phyloP scores from a whole-genome alignment of 2,113 vertebrate species.

The Columba livia region DNA sequence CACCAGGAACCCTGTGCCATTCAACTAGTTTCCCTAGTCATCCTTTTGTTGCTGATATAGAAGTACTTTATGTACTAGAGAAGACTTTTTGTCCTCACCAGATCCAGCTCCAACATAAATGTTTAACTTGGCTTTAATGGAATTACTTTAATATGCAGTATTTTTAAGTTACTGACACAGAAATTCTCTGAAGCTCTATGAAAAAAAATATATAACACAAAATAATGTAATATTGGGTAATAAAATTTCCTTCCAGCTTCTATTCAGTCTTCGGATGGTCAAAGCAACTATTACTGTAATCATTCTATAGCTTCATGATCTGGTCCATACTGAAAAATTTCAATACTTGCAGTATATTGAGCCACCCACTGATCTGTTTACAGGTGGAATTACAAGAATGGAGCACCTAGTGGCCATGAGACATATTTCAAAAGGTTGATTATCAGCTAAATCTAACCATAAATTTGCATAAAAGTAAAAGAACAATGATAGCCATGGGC shows the following conservation, averaged over 20 bases:
- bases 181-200: background rate
- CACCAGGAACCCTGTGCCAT: too few species aligned
- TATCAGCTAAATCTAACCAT: background rate
- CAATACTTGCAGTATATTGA: background rate
- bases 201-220: background rate
- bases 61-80: background rate
- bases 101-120: background rate
- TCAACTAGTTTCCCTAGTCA: background rate
- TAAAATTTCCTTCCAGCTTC: background rate
- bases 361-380: background rate
- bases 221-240: background rate
- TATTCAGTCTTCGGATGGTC: background rate
- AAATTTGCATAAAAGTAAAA: background rate
- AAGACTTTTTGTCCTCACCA: background rate
- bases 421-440: background rate
- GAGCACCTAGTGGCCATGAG: background rate
- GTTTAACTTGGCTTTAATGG: background rate
- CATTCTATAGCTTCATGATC: background rate
- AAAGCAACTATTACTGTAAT: background rate
- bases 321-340: background rate
- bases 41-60: rapidly evolving
- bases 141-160: background rate
- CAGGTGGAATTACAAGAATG: background rate
- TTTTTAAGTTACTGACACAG: background rate
- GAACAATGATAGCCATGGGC: background rate